A percentile compares a stretch with the other conserved stretches of the same genome.
phyloP scores from a whole-genome alignment of 2,797 vertebrate genomes.

The Echiichthys vipera region DNA sequence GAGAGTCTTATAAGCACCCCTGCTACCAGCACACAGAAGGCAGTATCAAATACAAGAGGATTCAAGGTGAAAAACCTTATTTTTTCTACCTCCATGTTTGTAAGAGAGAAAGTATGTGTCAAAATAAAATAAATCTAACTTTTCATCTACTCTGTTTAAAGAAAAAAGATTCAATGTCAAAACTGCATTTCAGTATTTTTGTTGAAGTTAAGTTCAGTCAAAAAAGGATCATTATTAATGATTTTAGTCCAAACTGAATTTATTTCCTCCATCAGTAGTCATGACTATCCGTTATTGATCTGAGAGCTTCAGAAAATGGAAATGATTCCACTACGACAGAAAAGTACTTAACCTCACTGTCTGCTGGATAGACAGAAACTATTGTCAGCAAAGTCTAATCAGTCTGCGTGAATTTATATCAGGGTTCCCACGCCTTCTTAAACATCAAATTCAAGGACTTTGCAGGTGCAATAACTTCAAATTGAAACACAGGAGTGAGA shows the following conservation, averaged over 20 bases:
- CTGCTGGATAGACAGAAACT: background rate
- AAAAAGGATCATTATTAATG: slow-evolving; percentile 18
- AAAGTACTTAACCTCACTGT: slow-evolving; percentile 3
- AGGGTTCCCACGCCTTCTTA: too few species aligned
- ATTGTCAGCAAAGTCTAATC: background rate
- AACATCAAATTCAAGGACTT: too few species aligned
- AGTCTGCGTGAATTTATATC: background rate
- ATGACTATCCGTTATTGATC: background rate
- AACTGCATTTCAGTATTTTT: slow-evolving; percentile 22
- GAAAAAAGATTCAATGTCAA: slow-evolving; percentile 31
- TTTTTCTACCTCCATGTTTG: slow-evolving; percentile 34
- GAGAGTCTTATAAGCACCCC: slow-evolving; percentile 14
- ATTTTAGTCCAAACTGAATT: too few species aligned
- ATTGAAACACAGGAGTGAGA: too few species aligned
- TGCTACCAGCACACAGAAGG: slow-evolving; percentile 33
- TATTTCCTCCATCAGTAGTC: slow-evolving; percentile 9
- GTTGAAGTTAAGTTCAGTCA: slow-evolving; percentile 24
- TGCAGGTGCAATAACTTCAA: too few species aligned
- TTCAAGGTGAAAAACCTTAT: slow-evolving; percentile 60
- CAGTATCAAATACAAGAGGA: slow-evolving; percentile 53
- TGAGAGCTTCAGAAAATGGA: background rate
- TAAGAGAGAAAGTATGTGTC: slow-evolving; percentile 30
- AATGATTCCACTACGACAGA: background rate
- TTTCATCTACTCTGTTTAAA: slow-evolving; percentile 8
- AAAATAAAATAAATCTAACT: slow-evolving; percentile 47